Conservation (phyloP, 2,888 invertebrate species). For the Melipona beecheii region DNA sequence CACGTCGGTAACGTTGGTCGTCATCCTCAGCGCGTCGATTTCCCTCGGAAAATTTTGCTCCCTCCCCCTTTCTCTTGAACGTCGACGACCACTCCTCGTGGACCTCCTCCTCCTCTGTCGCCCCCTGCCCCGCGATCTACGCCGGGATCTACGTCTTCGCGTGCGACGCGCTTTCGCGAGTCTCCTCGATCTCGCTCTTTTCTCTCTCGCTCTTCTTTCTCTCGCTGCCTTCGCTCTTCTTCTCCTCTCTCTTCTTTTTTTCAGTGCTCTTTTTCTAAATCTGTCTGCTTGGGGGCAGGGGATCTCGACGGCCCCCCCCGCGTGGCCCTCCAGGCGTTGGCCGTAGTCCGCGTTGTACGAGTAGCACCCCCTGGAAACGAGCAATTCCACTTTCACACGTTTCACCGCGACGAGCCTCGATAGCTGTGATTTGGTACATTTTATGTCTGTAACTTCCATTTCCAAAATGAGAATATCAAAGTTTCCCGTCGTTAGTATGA, state of each 20-base stretch:
- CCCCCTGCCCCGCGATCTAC: slow-evolving; percentile 15
- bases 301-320: no score
- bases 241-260: no score
- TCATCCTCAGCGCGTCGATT: slow-evolving; percentile 22
- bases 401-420: no score
- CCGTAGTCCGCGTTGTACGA: slow-evolving; percentile 65
- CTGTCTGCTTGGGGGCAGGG: no score
- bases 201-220: slow-evolving; percentile 21
- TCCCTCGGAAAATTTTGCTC: slow-evolving; percentile 12
- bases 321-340: slow-evolving; percentile 25
- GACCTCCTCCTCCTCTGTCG: slow-evolving; percentile 11
- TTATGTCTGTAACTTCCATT: no score
- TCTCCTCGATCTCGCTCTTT: slow-evolving; percentile 7
- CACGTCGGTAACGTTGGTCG: neutral
- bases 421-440: no score
- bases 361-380: slow-evolving; percentile 70
- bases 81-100: slow-evolving; percentile 13
- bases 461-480: no score
- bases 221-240: neutral
- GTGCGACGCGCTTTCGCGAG: no score
- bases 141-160: neutral
- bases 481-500: no score
- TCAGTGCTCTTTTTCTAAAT: no score
- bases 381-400: no score
- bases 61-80: slow-evolving; percentile 27